A percentile compares a stretch with the other conserved stretches of the same genome.
Conservation (phyloP, 2,888 invertebrate genomes). For the Enchytraeus crypticus region DNA sequence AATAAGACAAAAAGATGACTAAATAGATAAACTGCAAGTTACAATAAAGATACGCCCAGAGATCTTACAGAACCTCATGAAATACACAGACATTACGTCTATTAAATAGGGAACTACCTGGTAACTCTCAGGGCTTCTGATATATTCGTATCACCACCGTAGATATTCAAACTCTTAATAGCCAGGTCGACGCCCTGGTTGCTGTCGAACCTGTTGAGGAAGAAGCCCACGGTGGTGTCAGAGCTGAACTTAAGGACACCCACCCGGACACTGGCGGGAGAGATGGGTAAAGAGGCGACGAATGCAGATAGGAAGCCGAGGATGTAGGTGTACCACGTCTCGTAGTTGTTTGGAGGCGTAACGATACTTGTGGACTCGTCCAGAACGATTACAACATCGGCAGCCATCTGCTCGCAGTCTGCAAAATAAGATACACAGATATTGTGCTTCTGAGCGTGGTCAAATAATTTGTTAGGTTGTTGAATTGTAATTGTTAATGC, state of each 20-base stretch:
- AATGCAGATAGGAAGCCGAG: constrained; percentile 10
- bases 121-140: constrained; percentile 12
- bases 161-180: constrained; percentile 2
- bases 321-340: constrained; percentile 8
- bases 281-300: constrained; percentile 12
- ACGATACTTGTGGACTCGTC: constrained; percentile 15
- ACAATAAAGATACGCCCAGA: too few species aligned
- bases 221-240: neutral
- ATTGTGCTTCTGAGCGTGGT: too few species aligned
- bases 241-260: constrained; percentile 11
- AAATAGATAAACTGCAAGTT: too few species aligned
- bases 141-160: constrained; percentile 17
- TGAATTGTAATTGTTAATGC: too few species aligned
- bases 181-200: neutral
- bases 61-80: too few species aligned
- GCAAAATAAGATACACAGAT: too few species aligned
- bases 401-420: too few species aligned
- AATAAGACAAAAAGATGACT: too few species aligned
- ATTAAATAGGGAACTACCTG: too few species aligned
- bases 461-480: too few species aligned
- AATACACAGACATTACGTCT: too few species aligned
- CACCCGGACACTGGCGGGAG: constrained; percentile 4
- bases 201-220: constrained; percentile 1
- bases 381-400: constrained; percentile 10
- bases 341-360: neutral